A percentile compares a stretch with the other conserved stretches of the same genome.
phyloP scores from a whole-genome alignment of 92 coral and sea anemone species.

The Isaurus tuberculatus region DNA sequence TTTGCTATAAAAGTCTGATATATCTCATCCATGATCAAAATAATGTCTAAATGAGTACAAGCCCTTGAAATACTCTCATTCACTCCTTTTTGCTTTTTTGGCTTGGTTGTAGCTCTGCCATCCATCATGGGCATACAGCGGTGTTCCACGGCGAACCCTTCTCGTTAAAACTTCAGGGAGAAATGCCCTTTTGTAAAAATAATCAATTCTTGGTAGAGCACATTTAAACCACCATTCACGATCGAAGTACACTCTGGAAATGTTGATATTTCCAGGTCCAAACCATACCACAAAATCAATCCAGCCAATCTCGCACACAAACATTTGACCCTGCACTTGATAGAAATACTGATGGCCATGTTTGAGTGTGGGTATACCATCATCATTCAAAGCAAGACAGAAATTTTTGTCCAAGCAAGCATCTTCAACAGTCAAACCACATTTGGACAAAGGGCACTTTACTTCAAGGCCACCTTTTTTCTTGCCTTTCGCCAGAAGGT shows the following conservation, averaged over 20 bases:
- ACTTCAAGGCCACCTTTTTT: constrained; percentile 67
- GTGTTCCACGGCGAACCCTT: background rate
- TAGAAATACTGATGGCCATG: constrained; percentile 40
- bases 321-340: constrained; percentile 75
- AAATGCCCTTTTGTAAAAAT: background rate
- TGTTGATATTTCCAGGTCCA: constrained; percentile 34
- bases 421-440: constrained; percentile 51
- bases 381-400: constrained; percentile 2
- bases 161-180: constrained; percentile 5
- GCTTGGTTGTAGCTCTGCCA: background rate
- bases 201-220: constrained; percentile 1
- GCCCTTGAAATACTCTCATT: no score
- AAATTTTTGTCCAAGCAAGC: constrained; percentile 49
- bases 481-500: constrained; percentile 44
- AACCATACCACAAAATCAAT: constrained; percentile 72
- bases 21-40: constrained; percentile 3
- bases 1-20: background rate
- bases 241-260: constrained; percentile 41
- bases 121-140: background rate
- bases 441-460: constrained; percentile 65
- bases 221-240: background rate
- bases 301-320: constrained; percentile 49
- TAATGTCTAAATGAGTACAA: background rate
- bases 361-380: constrained; percentile 9
- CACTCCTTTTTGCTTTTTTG: background rate